These are phyloP conservation scores for Homarus gammarus DNA, from an alignment of 2,888 invertebrate genomes.

Conservation along the genomic window DNA sequence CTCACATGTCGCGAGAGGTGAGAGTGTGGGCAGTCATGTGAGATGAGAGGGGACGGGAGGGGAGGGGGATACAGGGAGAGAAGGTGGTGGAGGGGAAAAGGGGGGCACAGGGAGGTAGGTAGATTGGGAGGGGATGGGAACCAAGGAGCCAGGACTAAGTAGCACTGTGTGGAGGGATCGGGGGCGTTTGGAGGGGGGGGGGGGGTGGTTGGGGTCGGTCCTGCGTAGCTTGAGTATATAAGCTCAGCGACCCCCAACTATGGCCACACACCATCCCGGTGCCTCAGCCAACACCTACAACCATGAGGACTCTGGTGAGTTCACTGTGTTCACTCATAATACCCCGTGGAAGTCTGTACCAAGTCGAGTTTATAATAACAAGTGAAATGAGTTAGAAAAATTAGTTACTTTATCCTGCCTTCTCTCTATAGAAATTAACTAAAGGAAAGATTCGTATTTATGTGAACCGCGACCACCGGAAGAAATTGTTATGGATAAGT, in stretches of 20 bases:
- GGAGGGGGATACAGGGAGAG: background rate
- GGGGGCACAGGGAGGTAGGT: background rate
- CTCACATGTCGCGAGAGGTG: background rate
- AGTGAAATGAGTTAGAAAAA: too few species aligned
- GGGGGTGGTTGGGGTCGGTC: background rate
- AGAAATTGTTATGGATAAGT: too few species aligned
- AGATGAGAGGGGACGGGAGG: background rate
- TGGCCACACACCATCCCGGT: background rate
- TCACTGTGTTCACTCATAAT: too few species aligned
- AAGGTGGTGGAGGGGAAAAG: background rate
- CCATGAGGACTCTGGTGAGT: constrained; percentile 9
- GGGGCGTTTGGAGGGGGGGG: background rate
- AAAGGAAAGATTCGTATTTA: too few species aligned
- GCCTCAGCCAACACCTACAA: background rate
- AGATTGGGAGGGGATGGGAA: background rate
- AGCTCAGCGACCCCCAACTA: background rate
- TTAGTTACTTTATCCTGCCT: too few species aligned
- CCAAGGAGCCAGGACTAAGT: too few species aligned
- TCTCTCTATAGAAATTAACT: too few species aligned
- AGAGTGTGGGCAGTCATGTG: background rate
- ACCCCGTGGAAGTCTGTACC: too few species aligned
- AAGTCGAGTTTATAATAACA: too few species aligned
- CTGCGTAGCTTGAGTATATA: background rate
- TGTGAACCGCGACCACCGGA: too few species aligned
- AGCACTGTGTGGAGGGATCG: background rate